phyloP scores from a whole-genome alignment of 2,888 invertebrate species.

The Stomorhina lunata region DNA sequence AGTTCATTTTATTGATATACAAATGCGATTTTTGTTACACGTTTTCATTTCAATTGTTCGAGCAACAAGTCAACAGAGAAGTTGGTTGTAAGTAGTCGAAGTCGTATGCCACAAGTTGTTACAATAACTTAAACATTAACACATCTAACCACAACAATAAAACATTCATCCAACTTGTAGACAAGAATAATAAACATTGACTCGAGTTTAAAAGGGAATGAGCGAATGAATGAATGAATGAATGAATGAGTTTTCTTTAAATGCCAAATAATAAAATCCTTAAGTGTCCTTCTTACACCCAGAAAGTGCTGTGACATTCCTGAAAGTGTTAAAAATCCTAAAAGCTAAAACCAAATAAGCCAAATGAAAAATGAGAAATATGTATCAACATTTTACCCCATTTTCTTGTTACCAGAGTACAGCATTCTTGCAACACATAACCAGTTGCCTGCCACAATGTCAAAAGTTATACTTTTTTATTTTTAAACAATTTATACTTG shows the following conservation, averaged over 20 bases:
- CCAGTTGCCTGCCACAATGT: background rate
- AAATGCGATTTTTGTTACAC: slow-evolving; percentile 1
- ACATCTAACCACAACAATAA: slow-evolving; percentile 15
- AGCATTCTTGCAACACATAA: background rate
- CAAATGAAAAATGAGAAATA: background rate
- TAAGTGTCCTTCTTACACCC: background rate
- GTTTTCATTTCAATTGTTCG: background rate
- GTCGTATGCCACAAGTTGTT: slow-evolving; percentile 18
- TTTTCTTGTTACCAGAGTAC: background rate
- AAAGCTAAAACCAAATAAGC: background rate
- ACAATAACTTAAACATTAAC: too few species aligned
- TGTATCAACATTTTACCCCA: background rate
- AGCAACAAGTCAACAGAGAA: slow-evolving; percentile 52
- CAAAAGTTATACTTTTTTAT: background rate
- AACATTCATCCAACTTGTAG: background rate
- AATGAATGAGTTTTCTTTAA: background rate
- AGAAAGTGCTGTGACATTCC: background rate
- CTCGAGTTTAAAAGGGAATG: slow-evolving; percentile 1
- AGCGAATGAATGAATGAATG: background rate
- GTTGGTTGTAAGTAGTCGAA: slow-evolving; percentile 31
- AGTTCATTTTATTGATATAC: background rate
- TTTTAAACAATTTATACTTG: too few species aligned
- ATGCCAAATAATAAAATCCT: background rate
- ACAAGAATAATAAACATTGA: background rate
- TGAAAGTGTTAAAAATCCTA: background rate